Conservation (phyloP, 2,888 invertebrate species). For the Laothoe populi region DNA sequence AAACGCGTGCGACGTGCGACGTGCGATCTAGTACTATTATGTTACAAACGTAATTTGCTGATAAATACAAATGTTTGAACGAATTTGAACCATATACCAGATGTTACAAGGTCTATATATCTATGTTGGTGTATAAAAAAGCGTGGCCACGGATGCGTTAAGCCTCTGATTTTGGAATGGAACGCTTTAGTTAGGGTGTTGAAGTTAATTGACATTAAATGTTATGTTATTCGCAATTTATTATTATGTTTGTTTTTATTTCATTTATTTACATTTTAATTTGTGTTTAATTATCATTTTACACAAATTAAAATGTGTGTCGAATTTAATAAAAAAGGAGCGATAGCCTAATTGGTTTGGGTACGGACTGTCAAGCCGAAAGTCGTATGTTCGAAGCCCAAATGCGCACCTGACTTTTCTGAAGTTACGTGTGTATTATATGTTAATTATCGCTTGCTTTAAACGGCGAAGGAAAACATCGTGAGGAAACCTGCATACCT, state of each 20-base stretch:
- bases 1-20: slow-evolving; percentile 52
- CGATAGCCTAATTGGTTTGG: no score
- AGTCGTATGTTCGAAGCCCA: not conserved
- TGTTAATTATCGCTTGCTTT: no score
- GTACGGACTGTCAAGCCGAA: no score
- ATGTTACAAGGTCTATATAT: slow-evolving; percentile 13
- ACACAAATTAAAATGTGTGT: not conserved
- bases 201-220: slow-evolving; percentile 65
- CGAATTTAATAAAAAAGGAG: not conserved
- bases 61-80: not conserved
- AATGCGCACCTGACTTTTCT: no score
- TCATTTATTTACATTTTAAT: not conserved
- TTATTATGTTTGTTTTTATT: slow-evolving; percentile 29
- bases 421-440: no score
- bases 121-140: slow-evolving; percentile 32
- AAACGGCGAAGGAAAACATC: no score
- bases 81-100: slow-evolving; percentile 33
- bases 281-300: slow-evolving; percentile 15
- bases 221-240: slow-evolving; percentile 58
- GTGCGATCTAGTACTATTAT: slow-evolving; percentile 48
- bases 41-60: slow-evolving; percentile 30
- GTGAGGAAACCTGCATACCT: no score
- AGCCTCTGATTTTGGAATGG: slow-evolving; percentile 58
- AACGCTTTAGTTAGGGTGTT: slow-evolving; percentile 57
- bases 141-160: slow-evolving; percentile 48